These are phyloP conservation scores for Polia nebulosa DNA, from an alignment of 2,888 invertebrate genomes.

Conservation along the genomic window DNA sequence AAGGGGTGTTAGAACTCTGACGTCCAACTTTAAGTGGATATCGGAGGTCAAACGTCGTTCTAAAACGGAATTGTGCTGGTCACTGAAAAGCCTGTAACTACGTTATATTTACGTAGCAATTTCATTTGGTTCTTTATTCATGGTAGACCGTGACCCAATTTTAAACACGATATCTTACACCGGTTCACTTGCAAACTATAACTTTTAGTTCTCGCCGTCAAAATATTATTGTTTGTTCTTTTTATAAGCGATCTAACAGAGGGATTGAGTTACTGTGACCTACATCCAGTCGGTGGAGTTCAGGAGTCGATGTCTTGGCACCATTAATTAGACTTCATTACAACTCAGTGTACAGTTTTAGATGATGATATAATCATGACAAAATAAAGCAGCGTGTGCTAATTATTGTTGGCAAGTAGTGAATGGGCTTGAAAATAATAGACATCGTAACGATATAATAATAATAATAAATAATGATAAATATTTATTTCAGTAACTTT, in stretches of 20 bases:
- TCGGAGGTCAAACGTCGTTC: conserved; percentile 33
- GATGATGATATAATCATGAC: conserved; percentile 45
- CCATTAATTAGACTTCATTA: conserved; percentile 52
- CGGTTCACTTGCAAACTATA: conserved; percentile 15
- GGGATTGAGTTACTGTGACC: conserved; percentile 53
- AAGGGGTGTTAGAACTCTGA: conserved; percentile 38
- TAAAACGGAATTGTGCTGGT: conserved; percentile 30
- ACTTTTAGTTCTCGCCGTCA: conserved; percentile 39
- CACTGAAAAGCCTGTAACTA: conserved; percentile 18
- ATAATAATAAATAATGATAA: no score
- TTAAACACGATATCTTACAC: conserved; percentile 31
- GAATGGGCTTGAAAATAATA: conserved; percentile 23
- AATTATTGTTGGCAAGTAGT: conserved; percentile 14
- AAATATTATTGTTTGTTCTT: conserved; percentile 51
- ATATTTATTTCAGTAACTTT: no score
- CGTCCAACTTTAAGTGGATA: conserved; percentile 36
- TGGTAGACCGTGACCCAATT: conserved; percentile 30
- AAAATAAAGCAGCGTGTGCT: conserved; percentile 8
- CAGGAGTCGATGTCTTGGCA: conserved; percentile 54
- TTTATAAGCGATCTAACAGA: conserved; percentile 38
- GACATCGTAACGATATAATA: no score
- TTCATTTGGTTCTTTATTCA: conserved; percentile 16
- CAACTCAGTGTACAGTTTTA: conserved; percentile 40
- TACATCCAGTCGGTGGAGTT: conserved; percentile 44
- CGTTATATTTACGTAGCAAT: conserved; percentile 16